Percentiles rank a stretch among this genome's conserved stretches.
phyloP scores from a whole-genome alignment of 2,888 invertebrate genomes.

The Onthophagus sagittarius region DNA sequence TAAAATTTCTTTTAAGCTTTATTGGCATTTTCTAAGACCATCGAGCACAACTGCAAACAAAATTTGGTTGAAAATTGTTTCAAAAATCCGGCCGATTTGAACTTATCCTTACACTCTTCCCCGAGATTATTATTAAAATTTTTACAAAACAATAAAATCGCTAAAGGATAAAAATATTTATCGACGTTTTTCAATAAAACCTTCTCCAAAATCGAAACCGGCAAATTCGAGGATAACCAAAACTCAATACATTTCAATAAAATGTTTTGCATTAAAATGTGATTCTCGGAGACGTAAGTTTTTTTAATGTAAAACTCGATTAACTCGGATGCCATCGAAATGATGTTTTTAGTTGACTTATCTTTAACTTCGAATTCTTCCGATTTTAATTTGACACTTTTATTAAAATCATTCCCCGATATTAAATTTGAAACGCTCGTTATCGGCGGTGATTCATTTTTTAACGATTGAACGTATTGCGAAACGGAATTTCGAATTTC shows the following conservation, averaged over 20 bases:
- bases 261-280: slow-evolving; percentile 50
- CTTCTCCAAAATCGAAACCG: slow-evolving; percentile 44
- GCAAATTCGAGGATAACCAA: slow-evolving; percentile 46
- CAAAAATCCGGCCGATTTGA: slow-evolving; percentile 45
- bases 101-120: slow-evolving; percentile 39
- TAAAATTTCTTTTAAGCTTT: slow-evolving; percentile 37
- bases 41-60: slow-evolving; percentile 49
- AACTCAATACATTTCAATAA: slow-evolving; percentile 48
- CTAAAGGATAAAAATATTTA: slow-evolving; percentile 49
- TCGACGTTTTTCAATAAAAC: slow-evolving; percentile 48
- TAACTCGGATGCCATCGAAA: slow-evolving; percentile 41
- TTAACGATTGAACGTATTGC: slow-evolving; percentile 44
- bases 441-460: slow-evolving; percentile 38
- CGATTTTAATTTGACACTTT: slow-evolving; percentile 22
- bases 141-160: slow-evolving; percentile 48
- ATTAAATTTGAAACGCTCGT: slow-evolving; percentile 39
- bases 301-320: slow-evolving; percentile 47
- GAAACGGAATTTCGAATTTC: slow-evolving; percentile 44
- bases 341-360: slow-evolving; percentile 38
- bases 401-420: slow-evolving; percentile 15
- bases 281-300: slow-evolving; percentile 47
- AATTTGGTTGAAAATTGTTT: slow-evolving; percentile 50
- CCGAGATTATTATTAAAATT: slow-evolving; percentile 44
- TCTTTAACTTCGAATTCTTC: slow-evolving; percentile 38
- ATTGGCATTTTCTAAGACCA: slow-evolving; percentile 49